These are phyloP conservation scores for Heliothis peltigera DNA, from an alignment of 2,888 invertebrate species.

Conservation along the genomic window DNA sequence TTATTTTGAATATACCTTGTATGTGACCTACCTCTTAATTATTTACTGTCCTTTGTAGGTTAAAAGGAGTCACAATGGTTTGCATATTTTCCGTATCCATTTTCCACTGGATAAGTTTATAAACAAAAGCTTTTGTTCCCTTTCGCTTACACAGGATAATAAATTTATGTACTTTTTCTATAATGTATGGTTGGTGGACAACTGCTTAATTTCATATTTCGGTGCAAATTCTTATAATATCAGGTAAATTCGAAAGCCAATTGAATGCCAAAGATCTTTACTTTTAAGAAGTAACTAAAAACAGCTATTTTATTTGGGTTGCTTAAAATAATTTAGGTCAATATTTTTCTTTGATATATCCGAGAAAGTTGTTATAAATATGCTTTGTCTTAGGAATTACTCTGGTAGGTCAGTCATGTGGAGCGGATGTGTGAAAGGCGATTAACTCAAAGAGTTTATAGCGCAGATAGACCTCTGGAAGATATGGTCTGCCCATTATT, in stretches of 20 bases:
- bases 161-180: not conserved
- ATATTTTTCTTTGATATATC: not conserved
- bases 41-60: not conserved
- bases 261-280: no score
- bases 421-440: slow-evolving; percentile 38
- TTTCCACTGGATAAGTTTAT: slow-evolving; percentile 4
- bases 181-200: no score
- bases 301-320: no score
- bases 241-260: no score
- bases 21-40: not conserved
- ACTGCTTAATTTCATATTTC: not conserved
- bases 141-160: not conserved
- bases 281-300: no score
- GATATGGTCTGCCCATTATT: slow-evolving; percentile 18
- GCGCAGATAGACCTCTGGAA: slow-evolving; percentile 17
- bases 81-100: not conserved
- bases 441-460: slow-evolving; percentile 46
- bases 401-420: slow-evolving; percentile 22
- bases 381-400: slow-evolving; percentile 12
- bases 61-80: not conserved
- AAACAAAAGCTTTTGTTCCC: slow-evolving; percentile 1
- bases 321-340: no score
- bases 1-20: not conserved
- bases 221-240: not conserved
- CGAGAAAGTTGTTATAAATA: slow-evolving; percentile 12